These are phyloP conservation scores for Ranitomeya variabilis DNA, from an alignment of 2,113 vertebrate species.

Conservation along the genomic window DNA sequence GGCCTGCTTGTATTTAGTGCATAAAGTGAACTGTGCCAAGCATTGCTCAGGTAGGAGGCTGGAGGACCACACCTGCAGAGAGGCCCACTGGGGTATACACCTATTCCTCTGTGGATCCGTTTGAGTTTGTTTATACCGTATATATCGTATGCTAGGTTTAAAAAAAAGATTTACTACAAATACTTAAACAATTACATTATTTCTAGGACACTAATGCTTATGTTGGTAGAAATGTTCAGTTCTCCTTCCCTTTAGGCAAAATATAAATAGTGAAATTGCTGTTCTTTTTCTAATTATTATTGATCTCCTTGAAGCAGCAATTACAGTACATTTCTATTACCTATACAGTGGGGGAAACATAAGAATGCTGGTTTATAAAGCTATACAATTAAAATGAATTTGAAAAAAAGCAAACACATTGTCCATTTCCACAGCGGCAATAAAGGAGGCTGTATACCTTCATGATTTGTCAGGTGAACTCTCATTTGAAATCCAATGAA, in stretches of 20 bases:
- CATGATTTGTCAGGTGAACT: too few species aligned
- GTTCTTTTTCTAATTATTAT: constrained; percentile 1
- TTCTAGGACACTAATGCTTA: not conserved
- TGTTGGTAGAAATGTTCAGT: not conserved
- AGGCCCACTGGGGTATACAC: too few species aligned
- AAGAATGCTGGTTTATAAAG: not conserved
- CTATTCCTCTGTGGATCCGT: too few species aligned
- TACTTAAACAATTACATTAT: not conserved
- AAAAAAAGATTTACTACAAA: not conserved
- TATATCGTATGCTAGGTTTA: not conserved
- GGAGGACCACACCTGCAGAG: too few species aligned
- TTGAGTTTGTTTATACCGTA: not conserved
- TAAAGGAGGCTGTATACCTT: too few species aligned
- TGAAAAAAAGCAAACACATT: not conserved
- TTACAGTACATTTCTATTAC: not conserved
- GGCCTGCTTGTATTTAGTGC: too few species aligned
- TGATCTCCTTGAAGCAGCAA: not conserved
- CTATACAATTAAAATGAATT: not conserved
- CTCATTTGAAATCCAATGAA: too few species aligned
- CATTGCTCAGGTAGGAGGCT: too few species aligned
- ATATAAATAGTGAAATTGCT: not conserved
- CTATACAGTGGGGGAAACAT: not conserved
- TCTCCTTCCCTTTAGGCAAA: not conserved
- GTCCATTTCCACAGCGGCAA: not conserved
- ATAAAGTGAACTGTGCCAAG: too few species aligned